Evolutionary conservation across 2,113 vertebrate genomes (phyloP), one percentile per base, ranked within the genome.

Genomic region (Oreochromis tanganicae): DNA sequence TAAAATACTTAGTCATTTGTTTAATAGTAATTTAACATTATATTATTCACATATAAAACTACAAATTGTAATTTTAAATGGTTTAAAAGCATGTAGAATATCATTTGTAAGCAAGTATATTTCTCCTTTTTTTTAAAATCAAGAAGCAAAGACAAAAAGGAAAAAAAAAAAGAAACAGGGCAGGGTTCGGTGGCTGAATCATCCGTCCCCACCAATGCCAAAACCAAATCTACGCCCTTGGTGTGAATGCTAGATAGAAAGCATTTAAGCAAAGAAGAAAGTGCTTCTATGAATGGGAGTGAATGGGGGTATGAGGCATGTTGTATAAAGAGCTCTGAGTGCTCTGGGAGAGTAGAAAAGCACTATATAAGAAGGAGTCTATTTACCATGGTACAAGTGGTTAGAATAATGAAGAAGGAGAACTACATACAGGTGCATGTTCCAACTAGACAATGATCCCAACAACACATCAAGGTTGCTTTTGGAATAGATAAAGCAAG

Each of bases 251-350:
- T 38, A 36, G 59, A 63, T 32, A 59, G 27, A 32, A 59, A 32
- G 14, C 2, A 59, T 59, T 59, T 17, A 59, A 59, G 27, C 27
- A 59, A 5, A 59, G 14, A 59, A 32, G 14, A 32, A 59, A 29
- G 56, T 16, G 56, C 27, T 59, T 32, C 56, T 29, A 32, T 59
- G 24, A 59, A 32, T 59, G 56, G 13, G 8, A 59, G 56, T 59
- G 56, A 59, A 59, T 16, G 13, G 0, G 4, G 24, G 13, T 29
- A 59, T 29, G 0, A 59, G 56, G 0, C 56, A 9, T 59, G 56
- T 59, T 29, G 24, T 57, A 5, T 57, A 29, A 29, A 29, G 56
- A 14, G 56, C 56, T 29, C 16, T 56, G 21, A 24, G 54, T 2
- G 54, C 21, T 56, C 54, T 56, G 11, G 55, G 11, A 27, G 1